Base-by-base conservation (phyloP, 92 coral and sea anemone genomes). In the Epizoanthus ramosus region DNA sequence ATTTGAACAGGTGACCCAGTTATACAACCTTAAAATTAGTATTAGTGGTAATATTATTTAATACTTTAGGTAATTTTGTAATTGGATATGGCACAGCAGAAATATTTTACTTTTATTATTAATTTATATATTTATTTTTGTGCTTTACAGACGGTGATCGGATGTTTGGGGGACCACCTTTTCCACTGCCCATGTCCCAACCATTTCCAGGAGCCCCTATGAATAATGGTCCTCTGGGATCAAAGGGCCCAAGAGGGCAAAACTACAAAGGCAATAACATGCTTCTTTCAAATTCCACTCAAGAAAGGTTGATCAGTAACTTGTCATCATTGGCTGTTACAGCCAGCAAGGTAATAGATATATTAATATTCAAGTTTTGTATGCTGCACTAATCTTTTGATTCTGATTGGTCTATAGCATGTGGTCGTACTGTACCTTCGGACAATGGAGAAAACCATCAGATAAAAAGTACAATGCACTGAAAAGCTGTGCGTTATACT, bases 151-250 rank as follows among this genome's bases (percentile, higher is more conserved):
- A 77, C 61, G 80, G 80, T 28, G 82, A 77, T 59, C 57, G 71
- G 0, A 15, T 77, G 57, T 77, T 77, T 77, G 82, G 82, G n/a
- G 82, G 82, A 3, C 71, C 82, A 21, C 82, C 66, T 7, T 77
- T 60, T 63, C 82, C 82, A 23, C 9, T 61, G 70, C 21, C 82
- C 71, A 77, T 77, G 82, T 77, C 82, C 43, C 82, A 77, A 69
- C 82, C 82, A 57, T 77, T 60, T 21, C 82, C 58, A 61, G 82
- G 82, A 63, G 39, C 82, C 82, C 74, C 74, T 33, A 80, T 80
- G 84, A 80, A 79, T 69, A 90, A 91, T 89, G 98, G 94, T 17
- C 91, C 95, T 17, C 63, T 89, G 24, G 98, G 95, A 8, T 21
- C 91, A 10, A 87, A 86, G 54, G 95, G 98, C 16, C 93, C 88